Evolutionary conservation across 2,113 vertebrate genomes (phyloP).

Genomic region (Etia nguti): DNA sequence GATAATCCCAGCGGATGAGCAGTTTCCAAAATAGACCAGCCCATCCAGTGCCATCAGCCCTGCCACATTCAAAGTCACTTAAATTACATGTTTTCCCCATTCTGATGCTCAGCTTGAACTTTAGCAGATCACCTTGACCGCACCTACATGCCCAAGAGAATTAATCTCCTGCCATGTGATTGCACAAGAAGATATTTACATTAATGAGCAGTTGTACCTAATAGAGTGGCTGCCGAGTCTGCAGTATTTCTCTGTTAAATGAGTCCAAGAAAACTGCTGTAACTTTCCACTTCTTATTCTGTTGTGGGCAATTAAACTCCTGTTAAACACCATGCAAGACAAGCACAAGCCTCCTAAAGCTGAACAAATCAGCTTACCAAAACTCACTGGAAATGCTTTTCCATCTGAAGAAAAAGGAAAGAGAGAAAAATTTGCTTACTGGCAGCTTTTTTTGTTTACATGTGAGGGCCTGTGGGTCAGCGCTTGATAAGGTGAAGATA

Average conservation of each 20-base stretch:
- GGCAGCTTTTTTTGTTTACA: background rate
- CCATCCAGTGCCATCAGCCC: background rate
- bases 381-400: background rate
- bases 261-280: background rate
- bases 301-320: background rate
- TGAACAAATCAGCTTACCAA: background rate
- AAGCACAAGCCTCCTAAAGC: background rate
- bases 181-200: background rate
- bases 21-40: background rate
- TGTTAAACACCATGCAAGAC: background rate
- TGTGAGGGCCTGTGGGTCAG: background rate
- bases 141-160: background rate
- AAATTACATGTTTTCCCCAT: background rate
- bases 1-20: background rate
- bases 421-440: background rate
- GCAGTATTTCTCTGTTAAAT: background rate
- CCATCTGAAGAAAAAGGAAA: background rate
- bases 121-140: background rate
- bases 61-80: background rate
- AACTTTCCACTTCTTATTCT: background rate
- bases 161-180: background rate
- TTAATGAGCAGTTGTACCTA: background rate
- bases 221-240: background rate
- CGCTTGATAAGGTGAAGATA: background rate
- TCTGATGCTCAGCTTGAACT: background rate